Evolutionary conservation across 2,113 vertebrate genomes (phyloP).

Genomic region (Tachysurus fulvidraco): DNA sequence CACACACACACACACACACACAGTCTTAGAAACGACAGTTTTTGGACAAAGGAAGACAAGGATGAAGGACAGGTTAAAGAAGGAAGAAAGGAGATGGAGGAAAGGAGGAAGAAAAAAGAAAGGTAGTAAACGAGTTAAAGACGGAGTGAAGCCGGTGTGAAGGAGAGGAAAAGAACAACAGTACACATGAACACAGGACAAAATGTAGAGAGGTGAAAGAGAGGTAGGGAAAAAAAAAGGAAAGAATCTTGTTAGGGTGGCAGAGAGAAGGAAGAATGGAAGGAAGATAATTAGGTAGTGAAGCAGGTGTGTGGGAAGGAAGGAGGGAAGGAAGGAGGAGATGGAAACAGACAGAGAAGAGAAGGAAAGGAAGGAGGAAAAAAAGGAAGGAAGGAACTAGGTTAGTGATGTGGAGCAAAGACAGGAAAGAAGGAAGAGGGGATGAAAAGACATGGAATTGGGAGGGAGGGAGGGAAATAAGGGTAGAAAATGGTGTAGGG

Average conservation of each 20-base stretch:
- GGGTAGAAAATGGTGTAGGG: not conserved
- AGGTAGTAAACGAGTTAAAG: not conserved
- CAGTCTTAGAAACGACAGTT: no score
- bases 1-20: not conserved
- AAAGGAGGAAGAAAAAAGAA: not conserved
- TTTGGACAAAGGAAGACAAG: not conserved
- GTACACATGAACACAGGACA: not conserved
- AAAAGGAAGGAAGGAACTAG: not conserved
- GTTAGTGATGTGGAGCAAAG: not conserved
- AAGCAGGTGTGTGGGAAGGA: not conserved
- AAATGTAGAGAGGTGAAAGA: not conserved
- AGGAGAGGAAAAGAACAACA: not conserved
- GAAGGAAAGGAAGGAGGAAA: not conserved
- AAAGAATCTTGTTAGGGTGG: not conserved
- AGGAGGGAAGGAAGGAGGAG: no score
- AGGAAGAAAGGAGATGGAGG: not conserved
- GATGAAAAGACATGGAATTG: not conserved
- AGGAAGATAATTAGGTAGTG: not conserved
- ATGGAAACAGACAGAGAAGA: no score
- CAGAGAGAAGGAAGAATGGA: not conserved
- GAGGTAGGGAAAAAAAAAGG: not conserved
- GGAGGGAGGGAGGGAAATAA: not conserved
- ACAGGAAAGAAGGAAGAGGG: not conserved
- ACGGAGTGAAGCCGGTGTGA: not conserved
- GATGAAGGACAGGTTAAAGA: not conserved